phyloP scores from a whole-genome alignment of 2,888 invertebrate species.

The Petrolisthes cinctipes region DNA sequence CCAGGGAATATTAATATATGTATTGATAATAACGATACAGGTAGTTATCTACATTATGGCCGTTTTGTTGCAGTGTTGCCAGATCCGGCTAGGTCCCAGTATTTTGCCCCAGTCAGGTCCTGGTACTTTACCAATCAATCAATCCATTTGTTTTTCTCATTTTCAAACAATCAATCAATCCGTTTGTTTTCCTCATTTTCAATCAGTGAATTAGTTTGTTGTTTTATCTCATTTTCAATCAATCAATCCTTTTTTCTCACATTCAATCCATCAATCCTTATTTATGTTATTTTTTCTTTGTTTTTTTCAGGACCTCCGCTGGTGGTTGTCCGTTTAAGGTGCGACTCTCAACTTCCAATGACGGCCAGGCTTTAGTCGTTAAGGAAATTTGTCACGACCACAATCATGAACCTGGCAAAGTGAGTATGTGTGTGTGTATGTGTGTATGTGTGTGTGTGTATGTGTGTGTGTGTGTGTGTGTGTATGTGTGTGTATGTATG shows the following conservation, averaged over 20 bases:
- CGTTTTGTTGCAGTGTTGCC: too few relatives aligned
- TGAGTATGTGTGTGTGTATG: slow-evolving; percentile 25
- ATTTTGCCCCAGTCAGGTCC: too few relatives aligned
- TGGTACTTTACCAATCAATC: too few relatives aligned
- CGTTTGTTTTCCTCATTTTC: not conserved
- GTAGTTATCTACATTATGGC: too few relatives aligned
- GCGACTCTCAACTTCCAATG: slow-evolving; percentile 64
- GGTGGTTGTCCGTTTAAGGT: slow-evolving; percentile 66
- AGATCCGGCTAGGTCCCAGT: too few relatives aligned
- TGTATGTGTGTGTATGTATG: too few relatives aligned
- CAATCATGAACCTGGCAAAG: slow-evolving; percentile 65
- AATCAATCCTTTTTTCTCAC: slow-evolving; percentile 2
- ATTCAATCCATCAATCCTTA: not conserved
- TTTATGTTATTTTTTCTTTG: not conserved
- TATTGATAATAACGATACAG: too few relatives aligned
- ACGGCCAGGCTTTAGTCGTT: slow-evolving; percentile 65
- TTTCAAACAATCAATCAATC: too few relatives aligned
- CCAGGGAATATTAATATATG: too few relatives aligned
- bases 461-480: not conserved
- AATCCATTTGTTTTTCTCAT: too few relatives aligned
- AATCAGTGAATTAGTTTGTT: not conserved
- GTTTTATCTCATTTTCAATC: not conserved
- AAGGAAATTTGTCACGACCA: slow-evolving; percentile 65
- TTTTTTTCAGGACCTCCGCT: slow-evolving; percentile 60
- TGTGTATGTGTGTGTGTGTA: not conserved